A percentile compares a stretch with the other conserved stretches of the same genome.
phyloP scores from a whole-genome alignment of 2,888 invertebrate species.

The Scaptomyza polygonia region DNA sequence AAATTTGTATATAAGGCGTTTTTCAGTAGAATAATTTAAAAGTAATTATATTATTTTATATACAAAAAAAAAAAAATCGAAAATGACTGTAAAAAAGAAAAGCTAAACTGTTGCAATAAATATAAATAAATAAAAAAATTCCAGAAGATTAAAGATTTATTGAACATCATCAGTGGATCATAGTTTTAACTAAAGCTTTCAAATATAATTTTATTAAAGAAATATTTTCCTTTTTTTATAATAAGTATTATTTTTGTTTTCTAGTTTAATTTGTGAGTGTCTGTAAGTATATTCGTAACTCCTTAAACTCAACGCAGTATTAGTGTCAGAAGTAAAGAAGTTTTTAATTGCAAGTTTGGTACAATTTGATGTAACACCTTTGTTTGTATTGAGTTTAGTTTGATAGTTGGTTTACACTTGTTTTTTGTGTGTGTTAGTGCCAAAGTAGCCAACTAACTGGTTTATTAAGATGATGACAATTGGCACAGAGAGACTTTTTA shows the following conservation, averaged over 20 bases:
- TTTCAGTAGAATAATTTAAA: no score
- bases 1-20: no score
- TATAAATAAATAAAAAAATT: no score
- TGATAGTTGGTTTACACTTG: background rate
- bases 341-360: background rate
- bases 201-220: background rate
- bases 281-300: no score
- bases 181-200: no score
- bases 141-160: no score
- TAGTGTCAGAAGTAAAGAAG: background rate
- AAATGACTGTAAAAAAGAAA: no score
- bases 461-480: slow-evolving; percentile 11
- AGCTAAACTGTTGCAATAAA: no score
- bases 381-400: no score
- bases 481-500: slow-evolving; percentile 4
- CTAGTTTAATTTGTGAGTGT: background rate
- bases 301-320: background rate
- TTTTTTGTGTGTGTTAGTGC: background rate
- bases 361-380: background rate
- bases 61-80: no score
- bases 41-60: no score
- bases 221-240: background rate
- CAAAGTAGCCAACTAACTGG: background rate
- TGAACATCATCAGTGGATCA: no score
- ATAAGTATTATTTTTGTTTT: background rate